phyloP scores from a whole-genome alignment of 2,797 vertebrate species.

The Cottoperca gobio region DNA sequence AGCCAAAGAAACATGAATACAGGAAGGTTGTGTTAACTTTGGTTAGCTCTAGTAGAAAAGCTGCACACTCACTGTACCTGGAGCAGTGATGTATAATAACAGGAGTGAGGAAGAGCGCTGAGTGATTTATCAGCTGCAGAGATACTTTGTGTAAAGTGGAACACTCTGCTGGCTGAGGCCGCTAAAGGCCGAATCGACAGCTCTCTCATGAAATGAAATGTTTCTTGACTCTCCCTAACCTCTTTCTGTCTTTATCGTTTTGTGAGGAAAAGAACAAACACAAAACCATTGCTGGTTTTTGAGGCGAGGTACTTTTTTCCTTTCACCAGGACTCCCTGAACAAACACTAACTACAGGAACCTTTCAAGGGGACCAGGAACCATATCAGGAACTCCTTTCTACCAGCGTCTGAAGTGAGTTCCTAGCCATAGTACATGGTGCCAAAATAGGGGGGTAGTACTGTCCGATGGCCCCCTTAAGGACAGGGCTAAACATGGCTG shows the following conservation, averaged over 20 bases:
- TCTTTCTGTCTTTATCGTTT: slow-evolving; percentile 37
- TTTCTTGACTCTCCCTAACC: neutral
- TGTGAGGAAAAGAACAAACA: no score
- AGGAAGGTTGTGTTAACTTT: slow-evolving; percentile 59
- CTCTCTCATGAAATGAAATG: neutral
- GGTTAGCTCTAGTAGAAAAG: slow-evolving; percentile 40
- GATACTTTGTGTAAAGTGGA: slow-evolving; percentile 37
- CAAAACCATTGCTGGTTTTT: no score
- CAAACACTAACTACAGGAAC: neutral
- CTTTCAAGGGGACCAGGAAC: neutral
- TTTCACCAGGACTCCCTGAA: neutral
- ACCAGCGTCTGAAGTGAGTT: neutral
- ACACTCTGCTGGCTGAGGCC: slow-evolving; percentile 32
- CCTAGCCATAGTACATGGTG: neutral
- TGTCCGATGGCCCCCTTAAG: rapidly evolving
- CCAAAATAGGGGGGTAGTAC: neutral
- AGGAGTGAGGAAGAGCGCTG: slow-evolving; percentile 9
- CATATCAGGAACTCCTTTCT: neutral
- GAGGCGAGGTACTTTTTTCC: neutral
- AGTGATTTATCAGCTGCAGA: slow-evolving; percentile 58
- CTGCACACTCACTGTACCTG: slow-evolving; percentile 36
- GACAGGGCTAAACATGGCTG: neutral
- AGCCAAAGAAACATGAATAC: slow-evolving; percentile 60
- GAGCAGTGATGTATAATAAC: slow-evolving; percentile 22
- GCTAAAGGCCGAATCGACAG: neutral